These are phyloP conservation scores for Pomatorhinus ruficollis DNA, from an alignment of 2,113 vertebrate species.

Conservation along the genomic window DNA sequence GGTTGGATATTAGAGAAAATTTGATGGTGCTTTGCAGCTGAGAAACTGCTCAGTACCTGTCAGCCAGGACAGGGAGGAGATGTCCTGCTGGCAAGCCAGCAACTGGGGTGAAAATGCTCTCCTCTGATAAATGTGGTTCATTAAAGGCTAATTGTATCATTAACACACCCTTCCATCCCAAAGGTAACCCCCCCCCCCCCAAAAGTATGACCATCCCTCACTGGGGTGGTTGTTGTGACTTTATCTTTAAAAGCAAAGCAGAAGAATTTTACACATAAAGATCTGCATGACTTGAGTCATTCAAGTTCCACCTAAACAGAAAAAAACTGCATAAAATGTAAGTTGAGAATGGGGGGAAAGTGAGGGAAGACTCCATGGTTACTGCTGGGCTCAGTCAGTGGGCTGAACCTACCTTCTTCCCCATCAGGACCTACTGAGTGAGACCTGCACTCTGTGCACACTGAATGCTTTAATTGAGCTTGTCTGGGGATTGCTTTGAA, in stretches of 20 bases:
- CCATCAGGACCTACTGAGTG: background rate
- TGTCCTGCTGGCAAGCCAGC: background rate
- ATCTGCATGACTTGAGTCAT: background rate
- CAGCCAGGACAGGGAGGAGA: background rate
- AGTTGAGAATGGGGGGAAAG: background rate
- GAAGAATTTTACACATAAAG: background rate
- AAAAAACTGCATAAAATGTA: background rate
- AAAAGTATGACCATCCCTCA: background rate
- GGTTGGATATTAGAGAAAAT: background rate
- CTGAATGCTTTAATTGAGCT: background rate
- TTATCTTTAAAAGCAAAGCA: background rate
- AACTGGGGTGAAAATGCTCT: background rate
- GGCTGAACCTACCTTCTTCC: background rate
- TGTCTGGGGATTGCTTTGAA: background rate
- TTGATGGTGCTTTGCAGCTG: background rate
- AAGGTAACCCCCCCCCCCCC: rapidly evolving
- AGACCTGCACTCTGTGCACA: background rate
- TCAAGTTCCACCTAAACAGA: background rate
- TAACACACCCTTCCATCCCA: background rate
- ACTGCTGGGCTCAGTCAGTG: background rate
- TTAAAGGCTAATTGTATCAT: background rate
- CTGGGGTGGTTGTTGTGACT: background rate
- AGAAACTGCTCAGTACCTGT: background rate
- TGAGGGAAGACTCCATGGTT: background rate
- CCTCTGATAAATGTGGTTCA: background rate